These are phyloP conservation scores for Coreoperca whiteheadi DNA, from an alignment of 2,113 vertebrate genomes.

Conservation along the genomic window DNA sequence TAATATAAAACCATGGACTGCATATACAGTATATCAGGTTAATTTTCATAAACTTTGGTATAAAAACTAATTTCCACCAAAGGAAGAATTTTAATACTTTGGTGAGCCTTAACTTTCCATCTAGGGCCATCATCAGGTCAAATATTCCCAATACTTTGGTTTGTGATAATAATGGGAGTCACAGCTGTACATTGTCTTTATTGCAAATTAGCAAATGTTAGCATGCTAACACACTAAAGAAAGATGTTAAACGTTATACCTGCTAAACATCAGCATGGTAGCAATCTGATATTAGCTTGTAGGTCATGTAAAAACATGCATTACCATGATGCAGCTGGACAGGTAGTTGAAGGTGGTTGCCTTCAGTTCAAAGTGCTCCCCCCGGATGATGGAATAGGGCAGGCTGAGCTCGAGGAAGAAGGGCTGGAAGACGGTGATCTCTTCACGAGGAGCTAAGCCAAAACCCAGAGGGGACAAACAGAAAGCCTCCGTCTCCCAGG, in stretches of 20 bases:
- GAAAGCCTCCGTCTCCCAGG: constrained; percentile 90
- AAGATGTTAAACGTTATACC: neutral
- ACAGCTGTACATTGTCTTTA: neutral
- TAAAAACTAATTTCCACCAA: neutral
- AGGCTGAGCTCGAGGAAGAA: constrained; percentile 91
- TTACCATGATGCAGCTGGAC: constrained; percentile 88
- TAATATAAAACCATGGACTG: too few species aligned
- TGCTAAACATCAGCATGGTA: neutral
- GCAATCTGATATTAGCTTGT: neutral
- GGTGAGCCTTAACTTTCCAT: neutral
- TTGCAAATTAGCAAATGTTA: neutral
- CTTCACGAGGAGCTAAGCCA: constrained; percentile 85
- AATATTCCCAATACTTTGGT: neutral
- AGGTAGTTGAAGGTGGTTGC: constrained; percentile 90
- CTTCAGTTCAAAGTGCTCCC: constrained; percentile 90
- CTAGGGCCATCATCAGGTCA: neutral
- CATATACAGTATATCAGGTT: neutral
- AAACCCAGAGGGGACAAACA: constrained; percentile 87
- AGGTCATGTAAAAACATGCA: neutral
- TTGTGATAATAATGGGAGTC: too few species aligned
- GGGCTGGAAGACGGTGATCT: constrained; percentile 88
- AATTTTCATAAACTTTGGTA: neutral
- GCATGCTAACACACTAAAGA: neutral
- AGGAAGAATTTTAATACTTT: neutral
- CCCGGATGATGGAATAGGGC: constrained; percentile 90